Evolutionary conservation across 2,797 vertebrate species (phyloP).

Genomic region (Melanotaenia boesemani): DNA sequence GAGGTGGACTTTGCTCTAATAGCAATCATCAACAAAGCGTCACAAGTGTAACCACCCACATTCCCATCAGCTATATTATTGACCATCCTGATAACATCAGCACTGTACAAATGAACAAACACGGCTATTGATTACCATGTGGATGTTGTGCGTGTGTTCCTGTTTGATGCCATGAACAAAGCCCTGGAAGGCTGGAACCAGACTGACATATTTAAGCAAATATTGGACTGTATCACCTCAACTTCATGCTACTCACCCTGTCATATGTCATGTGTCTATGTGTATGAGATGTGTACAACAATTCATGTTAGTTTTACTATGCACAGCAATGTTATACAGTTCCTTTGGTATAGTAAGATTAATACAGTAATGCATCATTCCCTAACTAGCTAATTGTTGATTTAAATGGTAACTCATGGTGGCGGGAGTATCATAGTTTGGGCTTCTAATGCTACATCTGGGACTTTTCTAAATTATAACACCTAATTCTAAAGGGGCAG

Average conservation of each 20-base stretch:
- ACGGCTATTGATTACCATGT: constrained; percentile 67
- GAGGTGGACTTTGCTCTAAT: constrained; percentile 42
- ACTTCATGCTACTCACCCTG: constrained; percentile 15
- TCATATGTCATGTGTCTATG: constrained; percentile 10
- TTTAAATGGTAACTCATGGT: neutral
- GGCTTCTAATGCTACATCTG: neutral
- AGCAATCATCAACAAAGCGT: constrained; percentile 51
- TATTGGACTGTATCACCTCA: constrained; percentile 29
- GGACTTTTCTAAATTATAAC: too few relatives aligned
- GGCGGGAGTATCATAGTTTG: neutral
- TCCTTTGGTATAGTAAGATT: neutral
- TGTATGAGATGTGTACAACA: constrained; percentile 5
- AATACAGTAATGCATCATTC: neutral
- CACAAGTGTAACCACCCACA: constrained; percentile 32
- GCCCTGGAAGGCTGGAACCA: constrained; percentile 42
- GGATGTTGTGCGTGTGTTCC: constrained; percentile 36
- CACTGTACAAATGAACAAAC: constrained; percentile 59
- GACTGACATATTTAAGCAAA: constrained; percentile 60
- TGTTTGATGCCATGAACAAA: constrained; percentile 39
- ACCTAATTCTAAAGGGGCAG: too few relatives aligned
- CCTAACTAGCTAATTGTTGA: neutral
- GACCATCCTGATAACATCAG: constrained; percentile 67
- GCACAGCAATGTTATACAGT: neutral
- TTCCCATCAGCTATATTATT: constrained; percentile 64
- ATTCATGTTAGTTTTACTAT: neutral